Evolutionary conservation across 2,113 vertebrate species (phyloP), one percentile per base, ranked within the genome.

Genomic region (Rhipidura dahli): DNA sequence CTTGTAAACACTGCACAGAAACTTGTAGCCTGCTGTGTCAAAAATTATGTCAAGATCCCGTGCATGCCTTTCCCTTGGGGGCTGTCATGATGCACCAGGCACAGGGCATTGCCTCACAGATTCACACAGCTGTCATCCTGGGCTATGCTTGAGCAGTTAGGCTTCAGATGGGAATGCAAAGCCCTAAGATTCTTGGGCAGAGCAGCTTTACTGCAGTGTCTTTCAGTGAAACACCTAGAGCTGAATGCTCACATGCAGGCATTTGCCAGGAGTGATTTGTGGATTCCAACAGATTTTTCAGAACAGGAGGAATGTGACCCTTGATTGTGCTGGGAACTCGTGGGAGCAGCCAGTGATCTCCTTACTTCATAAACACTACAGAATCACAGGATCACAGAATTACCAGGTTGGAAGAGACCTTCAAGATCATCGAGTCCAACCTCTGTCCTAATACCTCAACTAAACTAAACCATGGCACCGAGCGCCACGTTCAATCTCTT

Each of bases 121-220:
- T 37, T 66, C 33, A 51, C 26, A 37, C 2, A 13, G 39, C 35
- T 92, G 64, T 64, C 47, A 31, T 53, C 51, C 73, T 51, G 15
- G 45, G 50, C 54, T 81, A 3, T 0, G 0, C 26, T 5, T 60
- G 35, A 35, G 21, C 40, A 72, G 54, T 3, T 37, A 44, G 35
- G 24, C 8, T 78, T 70, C 8, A 6, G 11, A 42, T 21, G 37
- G 47, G 31, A 64, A 30, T 10, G 27, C 1, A 33, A 2, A 5
- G 15, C 37, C 44, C 65, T n/a, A 18, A 82, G 37, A 39, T 18
- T 65, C 54, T 50, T 42, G 31, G 45, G 23, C 40, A 76, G 27
- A 77, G 45, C 45, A 73, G 65, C 30, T 39, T 42, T 54, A 18
- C 24, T 61, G 66, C 13, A 7, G 9, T 30, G 22, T 21, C 37